Evolutionary conservation across 1,140 invertebrate genomes (phyloP).

Genomic region (Drosophila kohkoa): DNA sequence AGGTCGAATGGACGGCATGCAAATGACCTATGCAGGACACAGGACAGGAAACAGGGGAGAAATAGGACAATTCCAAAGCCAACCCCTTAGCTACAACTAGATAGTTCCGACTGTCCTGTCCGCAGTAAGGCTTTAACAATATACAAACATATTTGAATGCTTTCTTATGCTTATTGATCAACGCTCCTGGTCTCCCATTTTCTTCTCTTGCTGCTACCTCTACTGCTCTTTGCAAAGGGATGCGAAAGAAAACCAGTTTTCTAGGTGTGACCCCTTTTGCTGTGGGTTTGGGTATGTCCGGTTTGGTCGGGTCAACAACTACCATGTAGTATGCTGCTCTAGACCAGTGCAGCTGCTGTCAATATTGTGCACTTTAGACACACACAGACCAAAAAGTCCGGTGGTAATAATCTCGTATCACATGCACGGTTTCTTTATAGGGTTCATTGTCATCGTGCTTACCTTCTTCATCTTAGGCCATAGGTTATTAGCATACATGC

Average conservation of each 20-base stretch:
- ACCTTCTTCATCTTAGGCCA: no score
- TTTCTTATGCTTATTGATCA: slow-evolving; percentile 32
- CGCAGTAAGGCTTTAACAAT: neutral
- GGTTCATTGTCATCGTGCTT: neutral
- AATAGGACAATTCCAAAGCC: slow-evolving; percentile 36
- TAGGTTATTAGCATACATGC: no score
- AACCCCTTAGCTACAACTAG: slow-evolving; percentile 26
- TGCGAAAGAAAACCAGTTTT: slow-evolving; percentile 80
- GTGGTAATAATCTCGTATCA: neutral
- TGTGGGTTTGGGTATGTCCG: slow-evolving; percentile 53
- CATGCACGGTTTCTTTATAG: neutral
- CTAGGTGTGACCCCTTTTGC: slow-evolving; percentile 29
- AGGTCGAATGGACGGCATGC: slow-evolving; percentile 9
- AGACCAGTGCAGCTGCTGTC: slow-evolving; percentile 12
- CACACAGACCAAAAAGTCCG: neutral
- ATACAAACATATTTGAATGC: slow-evolving; percentile 54
- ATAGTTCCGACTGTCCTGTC: slow-evolving; percentile 21
- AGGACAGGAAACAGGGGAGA: slow-evolving; percentile 1
- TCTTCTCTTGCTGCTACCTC: neutral
- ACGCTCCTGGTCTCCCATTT: slow-evolving; percentile 16
- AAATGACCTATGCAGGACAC: slow-evolving; percentile 43
- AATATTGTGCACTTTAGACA: neutral
- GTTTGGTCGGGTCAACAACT: slow-evolving; percentile 24
- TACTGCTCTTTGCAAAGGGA: slow-evolving; percentile 23
- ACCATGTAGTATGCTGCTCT: neutral